phyloP scores from a whole-genome alignment of 2,113 vertebrate genomes.

The Apteryx mantelli region DNA sequence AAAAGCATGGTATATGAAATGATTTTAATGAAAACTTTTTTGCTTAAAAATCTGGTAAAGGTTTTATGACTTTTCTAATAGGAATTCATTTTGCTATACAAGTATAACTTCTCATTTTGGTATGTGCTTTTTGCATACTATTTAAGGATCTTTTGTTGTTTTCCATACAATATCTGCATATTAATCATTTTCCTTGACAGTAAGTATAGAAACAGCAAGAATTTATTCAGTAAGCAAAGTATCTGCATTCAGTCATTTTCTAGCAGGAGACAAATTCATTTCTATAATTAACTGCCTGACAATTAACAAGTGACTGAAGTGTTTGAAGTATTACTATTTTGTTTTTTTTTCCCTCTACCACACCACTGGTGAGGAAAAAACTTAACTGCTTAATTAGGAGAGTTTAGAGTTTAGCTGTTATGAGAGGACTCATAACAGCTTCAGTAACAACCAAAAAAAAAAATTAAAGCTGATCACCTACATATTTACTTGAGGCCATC shows the following conservation, averaged over 20 bases:
- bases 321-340: neutral
- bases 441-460: neutral
- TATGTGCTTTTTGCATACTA: neutral
- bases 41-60: neutral
- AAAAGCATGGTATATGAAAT: neutral
- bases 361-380: neutral
- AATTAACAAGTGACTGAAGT: neutral
- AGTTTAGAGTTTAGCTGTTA: neutral
- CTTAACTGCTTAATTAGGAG: neutral
- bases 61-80: neutral
- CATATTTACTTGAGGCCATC: neutral
- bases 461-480: neutral
- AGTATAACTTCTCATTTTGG: neutral
- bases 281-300: neutral
- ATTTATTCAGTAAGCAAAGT: neutral
- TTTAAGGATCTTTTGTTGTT: neutral
- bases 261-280: neutral
- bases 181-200: constrained; percentile 18
- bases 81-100: neutral
- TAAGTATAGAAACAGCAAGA: constrained; percentile 13
- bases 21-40: neutral
- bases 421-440: neutral
- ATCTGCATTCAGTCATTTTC: neutral
- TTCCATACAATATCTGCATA: neutral
- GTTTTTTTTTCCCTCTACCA: neutral